Percentiles rank a stretch among this genome's conserved stretches.
Conservation (phyloP, 2,113 vertebrate species). For the Lampris incognitus region DNA sequence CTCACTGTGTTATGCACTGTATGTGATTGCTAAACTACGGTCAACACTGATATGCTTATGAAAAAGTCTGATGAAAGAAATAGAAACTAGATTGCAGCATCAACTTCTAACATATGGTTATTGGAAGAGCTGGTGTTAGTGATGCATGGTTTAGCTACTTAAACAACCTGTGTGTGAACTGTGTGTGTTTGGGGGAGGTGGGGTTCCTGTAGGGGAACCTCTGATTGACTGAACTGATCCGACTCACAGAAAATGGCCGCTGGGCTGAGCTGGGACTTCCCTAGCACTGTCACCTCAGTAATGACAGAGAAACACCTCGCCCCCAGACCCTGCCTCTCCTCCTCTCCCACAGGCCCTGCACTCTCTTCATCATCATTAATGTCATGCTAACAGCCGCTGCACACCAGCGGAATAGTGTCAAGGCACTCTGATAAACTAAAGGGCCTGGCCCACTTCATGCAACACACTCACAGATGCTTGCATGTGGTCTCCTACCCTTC, state of each 20-base stretch:
- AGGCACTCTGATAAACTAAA: slow-evolving; percentile 62
- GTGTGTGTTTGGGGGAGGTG: slow-evolving; percentile 26
- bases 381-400: slow-evolving; percentile 61
- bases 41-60: neutral
- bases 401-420: slow-evolving; percentile 61
- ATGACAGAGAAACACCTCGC: slow-evolving; percentile 72
- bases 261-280: slow-evolving; percentile 54
- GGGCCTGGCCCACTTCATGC: slow-evolving; percentile 54
- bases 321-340: slow-evolving; percentile 28
- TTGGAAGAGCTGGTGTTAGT: slow-evolving; percentile 26
- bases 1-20: slow-evolving; percentile 4
- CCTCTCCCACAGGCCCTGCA: slow-evolving; percentile 42
- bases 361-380: slow-evolving; percentile 78
- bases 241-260: slow-evolving; percentile 71
- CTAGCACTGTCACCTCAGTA: slow-evolving; percentile 61
- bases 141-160: slow-evolving; percentile 37
- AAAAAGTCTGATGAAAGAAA: neutral
- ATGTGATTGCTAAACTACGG: neutral
- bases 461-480: slow-evolving; percentile 30
- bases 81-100: neutral
- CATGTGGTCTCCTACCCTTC: slow-evolving; percentile 32
- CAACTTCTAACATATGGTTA: neutral
- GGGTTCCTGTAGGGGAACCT: slow-evolving; percentile 60
- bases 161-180: neutral
- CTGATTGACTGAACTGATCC: slow-evolving; percentile 67